These are phyloP conservation scores for Oscarella lobularis DNA, from an alignment of 37 sponge, comb jelly and placozoan genomes.

Conservation along the genomic window DNA sequence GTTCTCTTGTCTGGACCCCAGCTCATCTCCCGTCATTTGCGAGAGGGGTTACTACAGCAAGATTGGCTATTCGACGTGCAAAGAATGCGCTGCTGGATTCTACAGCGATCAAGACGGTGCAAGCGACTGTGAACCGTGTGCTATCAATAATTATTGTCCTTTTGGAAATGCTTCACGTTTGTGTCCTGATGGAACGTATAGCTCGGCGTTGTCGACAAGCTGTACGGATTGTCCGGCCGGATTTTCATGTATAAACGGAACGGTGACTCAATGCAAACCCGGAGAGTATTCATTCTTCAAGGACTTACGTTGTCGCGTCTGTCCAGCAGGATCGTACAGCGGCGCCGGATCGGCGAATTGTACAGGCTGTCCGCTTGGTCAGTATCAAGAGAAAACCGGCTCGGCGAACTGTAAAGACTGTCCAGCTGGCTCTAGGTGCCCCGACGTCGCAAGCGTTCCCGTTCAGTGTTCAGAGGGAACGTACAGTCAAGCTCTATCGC, in stretches of 20 bases:
- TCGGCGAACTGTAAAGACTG: not conserved
- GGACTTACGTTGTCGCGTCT: too few species aligned
- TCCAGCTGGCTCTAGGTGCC: not conserved
- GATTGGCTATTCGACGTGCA: not conserved
- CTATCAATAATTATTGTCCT: not conserved
- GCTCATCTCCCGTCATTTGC: not conserved
- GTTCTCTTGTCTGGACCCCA: not conserved
- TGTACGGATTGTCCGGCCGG: constrained; percentile 5
- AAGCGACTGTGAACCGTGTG: not conserved
- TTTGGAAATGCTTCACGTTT: not conserved
- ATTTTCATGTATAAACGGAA: not conserved
- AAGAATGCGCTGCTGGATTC: not conserved
- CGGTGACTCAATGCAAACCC: not conserved
- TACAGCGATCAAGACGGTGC: not conserved
- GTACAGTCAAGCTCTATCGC: not conserved
- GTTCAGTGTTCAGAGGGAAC: not conserved
- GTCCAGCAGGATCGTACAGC: constrained; percentile 4
- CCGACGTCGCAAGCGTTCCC: not conserved
- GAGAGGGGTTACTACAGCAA: not conserved
- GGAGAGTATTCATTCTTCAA: not conserved
- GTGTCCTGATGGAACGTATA: not conserved
- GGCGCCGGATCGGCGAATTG: not conserved
- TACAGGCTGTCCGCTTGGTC: not conserved
- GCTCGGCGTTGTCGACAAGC: not conserved
- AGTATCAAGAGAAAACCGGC: not conserved